phyloP scores from a whole-genome alignment of 2,888 invertebrate genomes.

The Pycnomerus fuliginosus region DNA sequence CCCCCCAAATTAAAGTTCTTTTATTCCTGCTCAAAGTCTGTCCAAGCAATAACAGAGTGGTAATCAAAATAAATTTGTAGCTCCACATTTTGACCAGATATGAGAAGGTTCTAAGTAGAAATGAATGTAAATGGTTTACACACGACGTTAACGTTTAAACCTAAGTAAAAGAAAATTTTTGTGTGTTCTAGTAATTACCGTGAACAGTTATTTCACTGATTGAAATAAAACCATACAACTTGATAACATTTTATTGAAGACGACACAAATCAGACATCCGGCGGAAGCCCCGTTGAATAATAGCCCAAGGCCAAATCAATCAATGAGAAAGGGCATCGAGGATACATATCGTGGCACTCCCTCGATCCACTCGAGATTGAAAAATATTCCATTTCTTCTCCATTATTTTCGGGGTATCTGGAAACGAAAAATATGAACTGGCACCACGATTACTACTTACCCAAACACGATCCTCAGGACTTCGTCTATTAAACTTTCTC shows the following conservation, averaged over 20 bases:
- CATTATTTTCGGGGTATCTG: slow-evolving; percentile 11
- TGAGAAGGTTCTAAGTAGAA: too few species aligned
- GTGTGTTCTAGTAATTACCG: too few species aligned
- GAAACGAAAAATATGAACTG: slow-evolving; percentile 2
- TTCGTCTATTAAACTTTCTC: slow-evolving; percentile 64
- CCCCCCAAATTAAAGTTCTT: slow-evolving; percentile 4
- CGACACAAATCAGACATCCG: too few species aligned
- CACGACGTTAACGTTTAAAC: too few species aligned
- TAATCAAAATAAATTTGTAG: too few species aligned
- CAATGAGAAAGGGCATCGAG: slow-evolving; percentile 69
- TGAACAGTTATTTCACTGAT: too few species aligned
- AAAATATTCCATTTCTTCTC: slow-evolving; percentile 53
- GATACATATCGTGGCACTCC: slow-evolving; percentile 56
- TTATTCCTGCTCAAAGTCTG: slow-evolving; percentile 5
- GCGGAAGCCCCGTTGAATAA: slow-evolving; percentile 36
- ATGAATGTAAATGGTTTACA: too few species aligned
- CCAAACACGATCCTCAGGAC: slow-evolving; percentile 69
- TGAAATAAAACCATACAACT: too few species aligned
- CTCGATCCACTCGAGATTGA: slow-evolving; percentile 46
- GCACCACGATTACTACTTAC: slow-evolving; percentile 47
- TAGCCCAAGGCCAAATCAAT: slow-evolving; percentile 69
- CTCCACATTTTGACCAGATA: too few species aligned
- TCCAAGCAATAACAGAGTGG: too few species aligned
- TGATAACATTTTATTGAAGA: too few species aligned
- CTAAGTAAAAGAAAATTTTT: too few species aligned